Evolutionary conservation across 2,113 vertebrate genomes (phyloP), one percentile per base, ranked within the genome.

Genomic region (Cygnus atratus): DNA sequence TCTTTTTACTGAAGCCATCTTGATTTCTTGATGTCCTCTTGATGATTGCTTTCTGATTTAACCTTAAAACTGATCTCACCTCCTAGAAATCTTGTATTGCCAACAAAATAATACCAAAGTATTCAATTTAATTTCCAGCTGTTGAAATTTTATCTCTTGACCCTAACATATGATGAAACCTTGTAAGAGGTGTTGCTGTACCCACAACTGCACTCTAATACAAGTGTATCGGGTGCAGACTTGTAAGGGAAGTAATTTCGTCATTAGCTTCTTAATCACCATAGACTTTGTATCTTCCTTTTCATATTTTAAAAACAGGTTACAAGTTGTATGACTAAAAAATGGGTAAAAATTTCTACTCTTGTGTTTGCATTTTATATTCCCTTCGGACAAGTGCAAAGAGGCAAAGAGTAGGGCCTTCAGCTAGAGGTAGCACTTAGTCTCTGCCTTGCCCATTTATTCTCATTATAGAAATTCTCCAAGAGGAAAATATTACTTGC

Each of bases 381-480:
- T 89, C n/a, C 26, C 50, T 68, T 92, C 68, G 54, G 58, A 82
- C 25, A 82, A 81, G 7, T 26, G 84, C 15, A 74, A 76, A 50
- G 15, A 55, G 48, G 11, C 8, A 61, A 74, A 81, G 39, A 39
- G 75, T 22, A 59, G 37, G 26, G 33, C 21, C 73, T 58, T 87
- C 54, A 73, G 68, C 10, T 76, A 73, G 93, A 93, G 37, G 29
- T 54, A 39, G 37, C 31, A 73, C 18, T 94, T 57, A 6, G 3
- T 84, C n/a, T 87, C 62, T 86, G 76, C 39, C 39, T 76, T 78
- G 24, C 13, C 55, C 65, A 74, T 90, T 87, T 82, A 80, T 84
- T 90, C 48, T 87, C 65, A 54, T 90, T 92, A 80, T 5, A 78
- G 90, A 90, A 94, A 87, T 84, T 72, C 61, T 65, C 48, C 58